Conservation (phyloP, 2,797 vertebrate genomes). For the Chiroxiphia lanceolata region DNA sequence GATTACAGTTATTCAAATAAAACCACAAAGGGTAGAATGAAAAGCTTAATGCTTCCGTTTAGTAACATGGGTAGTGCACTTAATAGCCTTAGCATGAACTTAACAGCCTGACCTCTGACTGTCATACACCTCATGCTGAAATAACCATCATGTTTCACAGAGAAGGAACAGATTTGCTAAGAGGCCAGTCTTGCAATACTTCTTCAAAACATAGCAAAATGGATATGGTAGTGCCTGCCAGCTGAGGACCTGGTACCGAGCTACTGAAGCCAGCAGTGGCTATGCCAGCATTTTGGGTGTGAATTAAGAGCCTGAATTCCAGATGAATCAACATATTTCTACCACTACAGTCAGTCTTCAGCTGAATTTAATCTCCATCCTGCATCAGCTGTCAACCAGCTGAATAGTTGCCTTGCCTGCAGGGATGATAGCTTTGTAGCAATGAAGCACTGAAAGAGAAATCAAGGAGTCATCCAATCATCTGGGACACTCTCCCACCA, state of each 20-base stretch:
- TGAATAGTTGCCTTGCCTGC: neutral
- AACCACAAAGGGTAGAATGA: neutral
- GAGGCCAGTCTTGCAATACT: neutral
- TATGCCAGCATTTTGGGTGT: neutral
- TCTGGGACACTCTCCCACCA: neutral
- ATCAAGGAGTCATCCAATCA: neutral
- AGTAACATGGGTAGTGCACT: neutral
- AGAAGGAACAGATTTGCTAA: neutral
- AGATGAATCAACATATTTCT: neutral
- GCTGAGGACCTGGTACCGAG: neutral
- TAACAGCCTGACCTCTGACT: neutral
- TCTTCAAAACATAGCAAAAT: neutral
- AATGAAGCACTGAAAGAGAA: neutral
- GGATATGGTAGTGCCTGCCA: neutral
- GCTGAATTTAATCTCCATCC: neutral
- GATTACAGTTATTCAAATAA: neutral
- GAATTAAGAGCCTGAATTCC: conserved; percentile 9
- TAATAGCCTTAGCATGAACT: neutral
- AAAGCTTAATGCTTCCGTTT: neutral
- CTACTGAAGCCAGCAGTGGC: neutral
- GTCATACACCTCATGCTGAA: neutral
- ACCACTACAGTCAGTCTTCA: neutral
- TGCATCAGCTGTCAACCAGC: conserved; percentile 40
- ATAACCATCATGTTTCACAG: neutral
- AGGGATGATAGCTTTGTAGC: neutral